Evolutionary conservation across 1,140 invertebrate species (phyloP), one percentile per base, ranked within the genome.

Genomic region (Drosophila ambigua): DNA sequence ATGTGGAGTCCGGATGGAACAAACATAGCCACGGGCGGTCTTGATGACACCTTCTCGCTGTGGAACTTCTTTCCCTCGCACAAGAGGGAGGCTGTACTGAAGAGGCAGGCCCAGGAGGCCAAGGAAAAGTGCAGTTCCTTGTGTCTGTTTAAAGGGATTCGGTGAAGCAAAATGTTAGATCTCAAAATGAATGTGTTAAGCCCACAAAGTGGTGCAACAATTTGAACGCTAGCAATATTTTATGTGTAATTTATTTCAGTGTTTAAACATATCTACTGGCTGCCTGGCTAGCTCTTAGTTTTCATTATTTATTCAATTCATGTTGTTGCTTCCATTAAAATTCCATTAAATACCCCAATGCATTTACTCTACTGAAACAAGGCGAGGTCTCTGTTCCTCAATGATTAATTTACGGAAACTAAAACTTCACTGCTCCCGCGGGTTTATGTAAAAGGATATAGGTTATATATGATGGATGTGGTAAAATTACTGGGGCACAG

Each of bases 1-100:
- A 81, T 91, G 75, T 91, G 82, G 82, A 91, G 73, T 63, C 83
- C 90, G 3, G 82, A 91, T 80, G 90, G 90, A 1, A 90, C 77
- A 2, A 81, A 63, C 45, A 57, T 91, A n/a, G 82, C 90, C 5
- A 88, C 85, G 1, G 79, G 76, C 31, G 85, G 89, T 9, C 49
- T 85, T 1, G 90, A 91, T 44, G 85, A 91, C 24, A 85, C 90
- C 4, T 74, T 91, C 13, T 82, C 85, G 5, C 57, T 91, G 15
- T 91, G 90, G 90, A 90, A 85, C 46, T 91, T 91, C 35, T 75
- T 66, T 44, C 66, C 90, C 13, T 35, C 46, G 6, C 48, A 77
- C 39, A 64, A 63, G 41, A 13, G 26, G 11, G 43, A 63, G 2
- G 45, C 52, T 13, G 51, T 69, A 15, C 20, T 73, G 2, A 41